Conservation (phyloP, 1,140 invertebrate species). For the Gryon sp. region DNA sequence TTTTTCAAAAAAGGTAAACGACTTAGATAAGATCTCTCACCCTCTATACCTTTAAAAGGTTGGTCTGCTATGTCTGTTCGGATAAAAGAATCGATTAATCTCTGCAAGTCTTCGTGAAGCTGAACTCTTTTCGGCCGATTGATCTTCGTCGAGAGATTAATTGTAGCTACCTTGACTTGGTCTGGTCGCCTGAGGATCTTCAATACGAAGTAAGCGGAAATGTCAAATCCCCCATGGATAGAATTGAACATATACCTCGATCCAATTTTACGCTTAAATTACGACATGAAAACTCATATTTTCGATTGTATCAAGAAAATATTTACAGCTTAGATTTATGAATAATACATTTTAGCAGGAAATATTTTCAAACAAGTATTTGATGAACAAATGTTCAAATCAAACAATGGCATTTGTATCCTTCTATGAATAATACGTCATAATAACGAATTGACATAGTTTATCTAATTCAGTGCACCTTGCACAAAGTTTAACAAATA, state of each 20-base stretch:
- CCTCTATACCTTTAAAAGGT: conserved; percentile 37
- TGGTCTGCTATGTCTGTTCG: conserved; percentile 43
- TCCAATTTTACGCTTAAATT: conserved; percentile 33
- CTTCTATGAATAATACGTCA: too few species aligned
- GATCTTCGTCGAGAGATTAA: conserved; percentile 67
- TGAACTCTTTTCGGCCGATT: conserved; percentile 67
- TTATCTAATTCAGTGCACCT: too few species aligned
- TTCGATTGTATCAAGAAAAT: too few species aligned
- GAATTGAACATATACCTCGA: conserved; percentile 33
- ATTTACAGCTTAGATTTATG: too few species aligned
- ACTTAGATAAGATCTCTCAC: conserved; percentile 41
- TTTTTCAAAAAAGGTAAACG: conserved; percentile 22
- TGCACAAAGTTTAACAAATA: too few species aligned
- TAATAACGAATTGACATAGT: too few species aligned
- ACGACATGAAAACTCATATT: background rate
- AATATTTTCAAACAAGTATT: too few species aligned
- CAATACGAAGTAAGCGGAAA: conserved; percentile 47
- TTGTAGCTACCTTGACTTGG: conserved; percentile 59
- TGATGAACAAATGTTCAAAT: too few species aligned
- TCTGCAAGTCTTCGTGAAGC: conserved; percentile 54
- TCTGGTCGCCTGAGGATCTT: conserved; percentile 39
- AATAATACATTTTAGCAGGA: too few species aligned
- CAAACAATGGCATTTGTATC: too few species aligned
- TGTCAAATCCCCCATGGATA: conserved; percentile 45
- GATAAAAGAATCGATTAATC: conserved; percentile 69